phyloP scores from a whole-genome alignment of 2,113 vertebrate genomes.

The Perognathus longimembris region DNA sequence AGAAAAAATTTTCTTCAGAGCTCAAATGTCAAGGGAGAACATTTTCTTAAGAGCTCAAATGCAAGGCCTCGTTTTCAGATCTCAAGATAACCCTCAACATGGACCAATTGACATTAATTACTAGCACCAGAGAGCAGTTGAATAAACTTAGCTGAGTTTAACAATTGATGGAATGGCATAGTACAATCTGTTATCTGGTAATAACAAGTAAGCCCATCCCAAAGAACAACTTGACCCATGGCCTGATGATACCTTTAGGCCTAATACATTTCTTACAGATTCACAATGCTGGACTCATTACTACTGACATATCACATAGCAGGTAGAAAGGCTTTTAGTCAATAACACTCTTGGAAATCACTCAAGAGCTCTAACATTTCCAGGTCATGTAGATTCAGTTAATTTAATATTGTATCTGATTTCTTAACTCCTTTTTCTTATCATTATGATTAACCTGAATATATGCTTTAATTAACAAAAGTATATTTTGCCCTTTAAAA shows the following conservation, averaged over 20 bases:
- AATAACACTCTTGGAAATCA: slow-evolving; percentile 4
- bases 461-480: neutral
- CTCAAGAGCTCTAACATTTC: neutral
- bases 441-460: neutral
- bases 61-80: slow-evolving; percentile 33
- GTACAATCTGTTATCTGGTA: neutral
- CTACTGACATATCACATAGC: slow-evolving; percentile 8
- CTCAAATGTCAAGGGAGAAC: slow-evolving; percentile 7
- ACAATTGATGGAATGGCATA: neutral
- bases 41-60: slow-evolving; percentile 49
- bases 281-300: slow-evolving; percentile 30
- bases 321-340: slow-evolving; percentile 10
- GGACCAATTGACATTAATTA: slow-evolving; percentile 21
- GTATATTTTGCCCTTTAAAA: neutral
- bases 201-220: slow-evolving; percentile 30
- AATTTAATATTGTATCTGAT: neutral
- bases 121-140: neutral
- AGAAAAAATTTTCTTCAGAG: slow-evolving; percentile 20
- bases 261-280: neutral
- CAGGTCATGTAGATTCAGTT: neutral
- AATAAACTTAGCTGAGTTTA: neutral
- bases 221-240: slow-evolving; percentile 15
- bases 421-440: neutral
- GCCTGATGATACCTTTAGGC: neutral
- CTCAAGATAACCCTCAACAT: neutral